A percentile compares a stretch with the other conserved stretches of the same genome.
phyloP scores from a whole-genome alignment of 2,113 vertebrate genomes.

The Tonatia bakeri region DNA sequence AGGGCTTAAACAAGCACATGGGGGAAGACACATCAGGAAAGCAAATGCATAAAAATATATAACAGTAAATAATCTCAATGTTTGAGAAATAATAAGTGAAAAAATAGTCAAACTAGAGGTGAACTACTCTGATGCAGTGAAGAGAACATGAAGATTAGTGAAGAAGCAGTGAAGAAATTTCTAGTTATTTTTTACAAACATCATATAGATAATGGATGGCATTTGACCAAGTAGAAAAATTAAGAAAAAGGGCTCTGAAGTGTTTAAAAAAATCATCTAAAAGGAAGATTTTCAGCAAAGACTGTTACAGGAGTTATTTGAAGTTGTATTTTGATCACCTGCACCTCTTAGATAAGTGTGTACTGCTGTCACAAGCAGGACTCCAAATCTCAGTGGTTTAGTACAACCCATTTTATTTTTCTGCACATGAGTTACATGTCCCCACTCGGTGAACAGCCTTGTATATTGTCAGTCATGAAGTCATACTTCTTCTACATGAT shows the following conservation, averaged over 20 bases:
- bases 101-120: background rate
- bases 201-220: background rate
- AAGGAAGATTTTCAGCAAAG: background rate
- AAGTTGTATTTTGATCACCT: background rate
- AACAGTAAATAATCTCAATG: background rate
- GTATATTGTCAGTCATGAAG: background rate
- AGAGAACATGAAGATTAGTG: background rate
- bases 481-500: background rate
- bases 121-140: background rate
- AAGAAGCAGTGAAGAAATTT: background rate
- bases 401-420: background rate
- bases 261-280: conserved; percentile 22
- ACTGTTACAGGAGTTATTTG: background rate
- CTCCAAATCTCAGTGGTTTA: background rate
- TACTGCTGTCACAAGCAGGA: background rate
- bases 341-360: background rate
- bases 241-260: conserved; percentile 13
- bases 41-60: background rate
- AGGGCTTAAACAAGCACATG: background rate
- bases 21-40: background rate
- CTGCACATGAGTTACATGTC: background rate
- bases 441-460: background rate
- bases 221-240: background rate
- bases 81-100: background rate
- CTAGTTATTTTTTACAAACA: background rate